Evolutionary conservation across 2,113 vertebrate species (phyloP).

Genomic region (Rhea pennata): DNA sequence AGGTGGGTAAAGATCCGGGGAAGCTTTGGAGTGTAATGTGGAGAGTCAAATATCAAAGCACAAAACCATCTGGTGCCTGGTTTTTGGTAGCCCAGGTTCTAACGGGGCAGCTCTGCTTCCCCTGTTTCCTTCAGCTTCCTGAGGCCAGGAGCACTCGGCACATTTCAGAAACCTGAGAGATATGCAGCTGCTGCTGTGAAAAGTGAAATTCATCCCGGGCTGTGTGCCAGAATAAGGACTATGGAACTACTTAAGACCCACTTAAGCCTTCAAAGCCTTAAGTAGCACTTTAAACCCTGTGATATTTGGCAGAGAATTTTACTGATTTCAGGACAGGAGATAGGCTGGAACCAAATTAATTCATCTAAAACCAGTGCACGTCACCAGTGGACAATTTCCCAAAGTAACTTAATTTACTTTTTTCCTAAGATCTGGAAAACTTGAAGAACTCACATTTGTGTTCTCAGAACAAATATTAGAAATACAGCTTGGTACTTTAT

Average conservation of each 20-base stretch:
- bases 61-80: neutral
- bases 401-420: neutral
- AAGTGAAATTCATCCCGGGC: slow-evolving; percentile 16
- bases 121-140: accelerated
- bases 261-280: slow-evolving; percentile 41
- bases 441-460: neutral
- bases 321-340: neutral
- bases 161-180: slow-evolving; percentile 31
- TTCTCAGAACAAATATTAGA: neutral
- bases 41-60: neutral
- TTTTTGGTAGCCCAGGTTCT: neutral
- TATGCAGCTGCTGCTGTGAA: slow-evolving; percentile 32
- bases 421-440: neutral
- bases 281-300: neutral
- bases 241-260: neutral
- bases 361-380: neutral
- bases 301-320: neutral
- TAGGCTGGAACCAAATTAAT: neutral
- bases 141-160: neutral
- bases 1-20: neutral
- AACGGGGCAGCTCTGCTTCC: neutral
- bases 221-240: slow-evolving; percentile 2
- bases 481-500: neutral
- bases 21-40: neutral
- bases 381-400: neutral